Percentiles rank a stretch among this genome's conserved stretches.
These are phyloP conservation scores for Erythrolamprus reginae DNA, from an alignment of 2,113 vertebrate genomes.

Conservation along the genomic window DNA sequence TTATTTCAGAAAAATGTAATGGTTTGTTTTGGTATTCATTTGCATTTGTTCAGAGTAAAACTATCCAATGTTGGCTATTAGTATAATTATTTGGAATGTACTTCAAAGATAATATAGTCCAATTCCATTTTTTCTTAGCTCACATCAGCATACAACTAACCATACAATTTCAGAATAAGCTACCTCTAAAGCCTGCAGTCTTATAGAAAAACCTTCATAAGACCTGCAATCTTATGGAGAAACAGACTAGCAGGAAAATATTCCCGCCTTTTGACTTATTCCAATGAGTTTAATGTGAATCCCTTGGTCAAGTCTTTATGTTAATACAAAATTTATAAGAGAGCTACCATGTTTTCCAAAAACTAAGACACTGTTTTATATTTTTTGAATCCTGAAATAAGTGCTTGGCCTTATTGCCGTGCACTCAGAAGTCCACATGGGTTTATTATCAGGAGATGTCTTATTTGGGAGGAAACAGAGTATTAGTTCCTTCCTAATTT, in stretches of 20 bases:
- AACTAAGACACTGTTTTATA: too few relatives aligned
- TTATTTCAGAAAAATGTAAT: constrained; percentile 27
- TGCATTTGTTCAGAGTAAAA: constrained; percentile 15
- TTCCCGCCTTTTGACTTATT: background rate
- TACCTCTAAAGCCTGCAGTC: too few relatives aligned
- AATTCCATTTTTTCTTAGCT: background rate
- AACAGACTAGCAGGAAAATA: background rate
- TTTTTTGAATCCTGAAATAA: too few relatives aligned
- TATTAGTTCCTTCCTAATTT: background rate
- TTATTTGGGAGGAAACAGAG: too few relatives aligned
- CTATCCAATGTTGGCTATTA: constrained; percentile 13
- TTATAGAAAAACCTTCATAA: too few relatives aligned
- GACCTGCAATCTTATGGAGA: too few relatives aligned
- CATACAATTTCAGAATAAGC: background rate
- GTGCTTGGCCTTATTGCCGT: too few relatives aligned
- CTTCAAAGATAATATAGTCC: background rate
- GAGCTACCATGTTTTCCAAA: too few relatives aligned
- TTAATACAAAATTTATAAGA: background rate
- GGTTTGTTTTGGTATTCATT: constrained; percentile 14
- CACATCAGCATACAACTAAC: background rate
- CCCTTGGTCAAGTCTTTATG: background rate
- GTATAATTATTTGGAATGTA: background rate
- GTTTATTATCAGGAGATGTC: too few relatives aligned
- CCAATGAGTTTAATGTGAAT: background rate
- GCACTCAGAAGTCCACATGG: too few relatives aligned